Conservation (phyloP, 2,797 vertebrate species). For the Numenius phaeopus region DNA sequence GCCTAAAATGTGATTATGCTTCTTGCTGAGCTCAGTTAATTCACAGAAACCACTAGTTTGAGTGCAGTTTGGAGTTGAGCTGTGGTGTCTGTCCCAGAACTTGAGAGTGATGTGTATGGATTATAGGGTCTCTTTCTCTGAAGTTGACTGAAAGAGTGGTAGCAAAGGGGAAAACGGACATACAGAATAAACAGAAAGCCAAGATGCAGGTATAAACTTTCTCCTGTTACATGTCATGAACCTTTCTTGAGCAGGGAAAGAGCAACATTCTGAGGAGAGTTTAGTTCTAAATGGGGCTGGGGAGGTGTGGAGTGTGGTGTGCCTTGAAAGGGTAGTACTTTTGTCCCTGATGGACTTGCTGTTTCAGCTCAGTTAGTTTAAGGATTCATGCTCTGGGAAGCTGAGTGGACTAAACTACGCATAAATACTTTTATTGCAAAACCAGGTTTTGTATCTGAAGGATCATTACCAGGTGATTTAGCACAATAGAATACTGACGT, state of each 20-base stretch:
- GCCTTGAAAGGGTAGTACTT: background rate
- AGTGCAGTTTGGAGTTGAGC: background rate
- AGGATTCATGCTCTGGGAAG: background rate
- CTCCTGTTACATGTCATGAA: background rate
- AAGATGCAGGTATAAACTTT: background rate
- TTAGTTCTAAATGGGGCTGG: background rate
- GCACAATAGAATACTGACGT: background rate
- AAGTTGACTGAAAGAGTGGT: background rate
- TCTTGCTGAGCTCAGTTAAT: background rate
- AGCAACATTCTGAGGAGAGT: background rate
- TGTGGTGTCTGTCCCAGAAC: background rate
- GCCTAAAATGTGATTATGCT: background rate
- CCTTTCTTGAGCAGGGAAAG: background rate
- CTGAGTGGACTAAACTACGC: background rate
- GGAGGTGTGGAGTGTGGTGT: background rate
- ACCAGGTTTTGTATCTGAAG: background rate
- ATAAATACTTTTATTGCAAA: background rate
- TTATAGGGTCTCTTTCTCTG: background rate
- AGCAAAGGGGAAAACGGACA: rapidly evolving
- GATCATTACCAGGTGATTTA: background rate
- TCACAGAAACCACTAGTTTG: background rate
- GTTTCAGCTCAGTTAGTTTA: background rate
- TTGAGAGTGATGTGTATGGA: background rate
- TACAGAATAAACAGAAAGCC: background rate
- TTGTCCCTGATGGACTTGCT: background rate